Base-by-base conservation (phyloP, 1,140 invertebrate genomes). In the Camponotus floridanus region DNA sequence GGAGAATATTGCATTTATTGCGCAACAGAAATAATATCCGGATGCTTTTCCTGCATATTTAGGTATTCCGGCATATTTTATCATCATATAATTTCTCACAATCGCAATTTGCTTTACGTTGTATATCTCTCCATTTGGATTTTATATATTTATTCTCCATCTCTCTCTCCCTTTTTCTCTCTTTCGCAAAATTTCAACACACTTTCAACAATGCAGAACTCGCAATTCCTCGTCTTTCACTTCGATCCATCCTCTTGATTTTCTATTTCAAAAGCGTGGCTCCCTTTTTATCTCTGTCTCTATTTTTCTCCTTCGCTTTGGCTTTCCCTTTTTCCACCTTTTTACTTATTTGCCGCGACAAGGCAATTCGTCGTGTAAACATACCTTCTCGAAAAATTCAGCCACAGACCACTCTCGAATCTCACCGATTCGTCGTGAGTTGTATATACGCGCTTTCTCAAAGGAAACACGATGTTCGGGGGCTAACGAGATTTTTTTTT, bases 311-410 rank as follows among this genome's bases (percentile, higher is more conserved):
- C 18, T 33, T 18, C n/a, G 8, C n/a, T 33, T 21, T 45, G 5
- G 3, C 21, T 15, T 13, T 57, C 64, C 6, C n/a, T n/a, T 39
- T 68, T 48, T 48, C 7, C 8, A 71, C 26, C 18, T 33, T 36
- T 42, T 33, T 15, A 51, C 87, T 89, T 89, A 86, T 85, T 89
- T 74, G 78, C 33, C 61, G 11, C 57, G 73, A 36, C 59, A 61
- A 61, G 33, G 76, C 73, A 87, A 86, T 87, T 87, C 71, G 67
- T 85, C 39, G 15, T 48, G 80, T 85, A 86, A 76, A 80, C 73
- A 64, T 42, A 26, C 45, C 26, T 64, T 21, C n/a, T 71, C 26
- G 67, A 62, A 76, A 76, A 85, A 68, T 70, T 2, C 61, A 87
- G 3, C 26, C 9, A 2, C 42, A 45, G 36, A 48, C 45, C 36